Percentiles rank a stretch among this genome's conserved stretches.
phyloP scores from a whole-genome alignment of 2,888 invertebrate species.

The Lycaena phlaeas region DNA sequence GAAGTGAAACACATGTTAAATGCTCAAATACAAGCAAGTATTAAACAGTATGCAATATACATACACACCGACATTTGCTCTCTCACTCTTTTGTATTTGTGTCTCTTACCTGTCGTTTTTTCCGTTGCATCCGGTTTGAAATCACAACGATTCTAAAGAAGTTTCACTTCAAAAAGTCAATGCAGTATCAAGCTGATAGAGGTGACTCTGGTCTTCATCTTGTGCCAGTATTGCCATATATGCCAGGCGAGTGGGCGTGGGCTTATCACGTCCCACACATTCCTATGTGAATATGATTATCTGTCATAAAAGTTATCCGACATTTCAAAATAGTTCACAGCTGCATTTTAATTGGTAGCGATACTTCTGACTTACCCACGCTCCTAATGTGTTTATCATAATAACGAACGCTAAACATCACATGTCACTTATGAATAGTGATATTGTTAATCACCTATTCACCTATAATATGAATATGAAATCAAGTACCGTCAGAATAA shows the following conservation, averaged over 20 bases:
- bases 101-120: too few relatives aligned
- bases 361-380: conserved; percentile 3
- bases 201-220: too few relatives aligned
- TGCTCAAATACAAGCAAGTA: too few relatives aligned
- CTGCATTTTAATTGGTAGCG: conserved; percentile 3
- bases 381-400: conserved; percentile 7
- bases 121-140: too few relatives aligned
- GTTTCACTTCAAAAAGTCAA: too few relatives aligned
- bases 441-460: conserved; percentile 5
- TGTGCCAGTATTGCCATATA: background rate
- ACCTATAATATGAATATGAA: background rate
- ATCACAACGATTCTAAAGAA: too few relatives aligned
- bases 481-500: background rate
- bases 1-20: too few relatives aligned
- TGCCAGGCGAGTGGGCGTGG: background rate
- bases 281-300: background rate
- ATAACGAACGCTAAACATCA: conserved; percentile 4
- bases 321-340: background rate
- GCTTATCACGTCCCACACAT: background rate
- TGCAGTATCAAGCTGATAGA: too few relatives aligned
- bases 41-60: too few relatives aligned
- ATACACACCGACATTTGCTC: too few relatives aligned
- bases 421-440: conserved; percentile 1
- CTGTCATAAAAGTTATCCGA: conserved; percentile 1
- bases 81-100: too few relatives aligned